These are phyloP conservation scores for Nyleta sp. DNA, from an alignment of 2,888 invertebrate genomes.

Conservation along the genomic window DNA sequence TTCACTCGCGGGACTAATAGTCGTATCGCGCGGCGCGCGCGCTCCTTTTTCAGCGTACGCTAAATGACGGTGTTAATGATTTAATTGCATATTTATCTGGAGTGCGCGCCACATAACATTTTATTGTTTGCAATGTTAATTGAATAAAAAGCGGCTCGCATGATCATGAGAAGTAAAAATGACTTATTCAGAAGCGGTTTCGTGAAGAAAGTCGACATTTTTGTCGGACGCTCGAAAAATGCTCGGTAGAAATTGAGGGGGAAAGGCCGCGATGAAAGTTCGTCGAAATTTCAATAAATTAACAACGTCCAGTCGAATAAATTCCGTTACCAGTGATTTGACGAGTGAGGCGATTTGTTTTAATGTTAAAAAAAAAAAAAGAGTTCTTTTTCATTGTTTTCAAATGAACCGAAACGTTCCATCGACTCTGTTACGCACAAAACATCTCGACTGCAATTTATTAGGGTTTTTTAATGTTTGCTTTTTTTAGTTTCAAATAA, in stretches of 20 bases:
- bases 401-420: too few species aligned
- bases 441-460: too few species aligned
- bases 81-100: slow-evolving; percentile 33
- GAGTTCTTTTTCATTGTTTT: too few species aligned
- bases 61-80: slow-evolving; percentile 26
- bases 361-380: too few species aligned
- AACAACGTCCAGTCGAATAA: too few species aligned
- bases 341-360: too few species aligned
- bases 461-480: too few species aligned
- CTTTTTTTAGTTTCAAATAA: too few species aligned
- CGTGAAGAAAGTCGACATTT: slow-evolving; percentile 22
- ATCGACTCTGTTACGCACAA: too few species aligned
- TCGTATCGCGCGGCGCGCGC: too few species aligned
- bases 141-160: slow-evolving; percentile 19
- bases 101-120: slow-evolving; percentile 15
- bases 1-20: slow-evolving; percentile 40
- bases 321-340: too few species aligned
- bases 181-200: slow-evolving; percentile 1
- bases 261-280: slow-evolving; percentile 44
- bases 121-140: slow-evolving; percentile 35
- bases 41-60: slow-evolving; percentile 1
- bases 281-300: slow-evolving; percentile 26
- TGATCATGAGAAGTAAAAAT: neutral
- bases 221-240: slow-evolving; percentile 1
- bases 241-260: neutral